Conservation (phyloP, 2,888 invertebrate genomes). For the Diaprepes abbreviatus region DNA sequence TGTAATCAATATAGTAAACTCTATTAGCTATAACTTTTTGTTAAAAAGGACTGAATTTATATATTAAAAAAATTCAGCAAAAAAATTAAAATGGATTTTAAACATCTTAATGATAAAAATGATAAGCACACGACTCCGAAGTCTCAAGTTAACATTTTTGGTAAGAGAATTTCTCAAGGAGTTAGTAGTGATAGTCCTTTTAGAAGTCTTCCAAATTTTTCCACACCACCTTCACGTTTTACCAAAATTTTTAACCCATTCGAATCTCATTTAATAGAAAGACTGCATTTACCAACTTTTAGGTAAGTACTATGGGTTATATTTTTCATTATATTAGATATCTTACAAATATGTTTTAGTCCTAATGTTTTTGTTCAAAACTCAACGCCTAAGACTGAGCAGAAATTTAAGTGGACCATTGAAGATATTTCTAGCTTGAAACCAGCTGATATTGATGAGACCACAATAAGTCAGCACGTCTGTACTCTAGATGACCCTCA, state of each 20-base stretch:
- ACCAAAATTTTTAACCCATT: slow-evolving; percentile 78
- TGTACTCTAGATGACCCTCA: slow-evolving; percentile 74
- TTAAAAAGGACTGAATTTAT: neutral
- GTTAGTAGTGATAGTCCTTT: slow-evolving; percentile 63
- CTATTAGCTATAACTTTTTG: too few species aligned
- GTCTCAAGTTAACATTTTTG: slow-evolving; percentile 51
- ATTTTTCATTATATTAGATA: neutral
- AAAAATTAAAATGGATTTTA: slow-evolving; percentile 54
- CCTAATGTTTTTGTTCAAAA: slow-evolving; percentile 65
- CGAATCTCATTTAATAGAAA: slow-evolving; percentile 75
- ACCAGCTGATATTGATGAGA: slow-evolving; percentile 78
- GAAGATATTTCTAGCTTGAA: slow-evolving; percentile 78
- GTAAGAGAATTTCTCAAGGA: slow-evolving; percentile 33
- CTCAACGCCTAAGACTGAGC: slow-evolving; percentile 64
- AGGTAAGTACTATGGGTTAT: slow-evolving; percentile 70
- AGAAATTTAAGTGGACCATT: slow-evolving; percentile 78
- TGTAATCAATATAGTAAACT: neutral
- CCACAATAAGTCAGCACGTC: slow-evolving; percentile 74
- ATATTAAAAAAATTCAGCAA: neutral
- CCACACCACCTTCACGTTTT: slow-evolving; percentile 73
- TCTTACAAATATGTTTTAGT: slow-evolving; percentile 55
- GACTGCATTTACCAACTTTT: slow-evolving; percentile 78
- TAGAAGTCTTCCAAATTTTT: slow-evolving; percentile 64
- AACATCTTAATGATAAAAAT: slow-evolving; percentile 54
- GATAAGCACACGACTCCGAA: slow-evolving; percentile 58